Base-by-base conservation (phyloP, 37 sponge, comb jelly and placozoan genomes). In the Cliona cf. orientalis region DNA sequence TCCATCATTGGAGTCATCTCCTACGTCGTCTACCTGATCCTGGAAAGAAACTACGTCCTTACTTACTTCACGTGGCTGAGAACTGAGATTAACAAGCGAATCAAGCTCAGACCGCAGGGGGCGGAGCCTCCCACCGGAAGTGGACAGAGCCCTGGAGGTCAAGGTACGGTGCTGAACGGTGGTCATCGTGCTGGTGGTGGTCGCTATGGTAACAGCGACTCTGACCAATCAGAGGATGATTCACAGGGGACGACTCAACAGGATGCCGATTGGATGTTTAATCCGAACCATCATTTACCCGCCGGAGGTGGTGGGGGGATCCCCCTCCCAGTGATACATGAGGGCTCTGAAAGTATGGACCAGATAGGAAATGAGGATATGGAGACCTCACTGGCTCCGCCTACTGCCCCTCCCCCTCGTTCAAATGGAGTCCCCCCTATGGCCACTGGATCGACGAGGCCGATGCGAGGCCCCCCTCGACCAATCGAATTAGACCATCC, bases 181-280 rank as follows among this genome's bases (percentile, higher is more conserved):
- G n/a, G n/a, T n/a, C n/a, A n/a, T n/a, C 22, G 60, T 1, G 26
- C 1, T 1, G 6, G 33, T 23, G 29, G 29, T 69, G 70, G 40
- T 11, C 36, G 35, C 40, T 66, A 79, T 64, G 76, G 69, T 11
- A 63, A 80, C 66, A 86, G 86, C 37, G 86, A 78, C 23, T 72
- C 79, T 5, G 74, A 84, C 17, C 76, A 84, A 1, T 84, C 85
- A 0, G 85, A 84, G 55, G 53, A 71, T 34, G 75, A 66, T 12
- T 84, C 85, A 7, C 65, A 78, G 61, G 64, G 64, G 0, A 85
- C 79, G 0, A 58, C 74, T 2, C 75, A 84, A 35, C 59, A 53
- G 0, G 71, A 46, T 25, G 29, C 17, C 44, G 61, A 70, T 2
- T 69, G 42, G 59, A 57, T 58, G 70, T 79, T 36, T 14, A 37